Percentiles rank a stretch among this genome's conserved stretches.
Evolutionary conservation across 2,888 invertebrate genomes (phyloP).

Genomic region (Eledone cirrhosa): DNA sequence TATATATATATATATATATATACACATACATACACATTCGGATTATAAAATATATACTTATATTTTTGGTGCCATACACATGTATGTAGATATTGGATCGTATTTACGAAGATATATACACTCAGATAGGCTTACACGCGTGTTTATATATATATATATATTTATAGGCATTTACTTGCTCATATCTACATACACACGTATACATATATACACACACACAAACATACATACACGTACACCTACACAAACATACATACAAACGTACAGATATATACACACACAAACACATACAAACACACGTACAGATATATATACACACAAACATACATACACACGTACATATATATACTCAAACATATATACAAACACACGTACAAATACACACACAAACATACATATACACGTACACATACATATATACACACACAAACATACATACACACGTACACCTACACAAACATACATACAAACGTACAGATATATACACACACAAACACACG

Average conservation of each 20-base stretch:
- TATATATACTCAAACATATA: too few species aligned
- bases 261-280: too few species aligned
- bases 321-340: too few species aligned
- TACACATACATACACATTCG: background rate
- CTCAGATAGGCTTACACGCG: background rate
- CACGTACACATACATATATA: background rate
- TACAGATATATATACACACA: background rate
- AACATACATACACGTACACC: too few species aligned
- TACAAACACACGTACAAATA: background rate
- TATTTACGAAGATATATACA: background rate
- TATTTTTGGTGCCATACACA: background rate
- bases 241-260: too few species aligned
- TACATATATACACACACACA: background rate
- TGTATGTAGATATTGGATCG: background rate
- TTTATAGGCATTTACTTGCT: background rate
- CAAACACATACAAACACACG: background rate
- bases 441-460: background rate
- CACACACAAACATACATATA: background rate
- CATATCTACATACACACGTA: background rate
- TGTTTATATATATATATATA: conserved; percentile 11
- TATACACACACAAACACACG: too few species aligned
- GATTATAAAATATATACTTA: background rate
- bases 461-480: too few species aligned
- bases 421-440: background rate
- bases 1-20: background rate